These are phyloP conservation scores for Chromoteleia sp. DNA, from an alignment of 2,888 invertebrate genomes.

Conservation along the genomic window DNA sequence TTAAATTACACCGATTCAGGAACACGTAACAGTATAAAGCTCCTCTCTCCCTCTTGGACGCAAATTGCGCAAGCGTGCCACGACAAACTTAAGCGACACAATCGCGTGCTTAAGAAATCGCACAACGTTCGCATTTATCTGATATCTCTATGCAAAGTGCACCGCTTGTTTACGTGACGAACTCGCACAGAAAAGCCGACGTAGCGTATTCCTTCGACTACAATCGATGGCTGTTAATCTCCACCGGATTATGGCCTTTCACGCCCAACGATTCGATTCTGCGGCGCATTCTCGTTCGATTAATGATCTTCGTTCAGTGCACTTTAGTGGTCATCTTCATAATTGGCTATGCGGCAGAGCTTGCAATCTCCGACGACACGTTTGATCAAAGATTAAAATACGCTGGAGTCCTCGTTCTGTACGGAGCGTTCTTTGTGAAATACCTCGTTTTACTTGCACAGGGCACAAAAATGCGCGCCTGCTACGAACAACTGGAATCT, in stretches of 20 bases:
- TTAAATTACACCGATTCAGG: no score
- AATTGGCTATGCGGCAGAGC: background rate
- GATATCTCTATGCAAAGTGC: conserved; percentile 7
- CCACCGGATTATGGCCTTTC: background rate
- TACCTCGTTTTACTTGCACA: background rate
- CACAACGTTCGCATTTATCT: background rate
- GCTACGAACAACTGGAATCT: conserved; percentile 18
- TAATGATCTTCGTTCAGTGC: background rate
- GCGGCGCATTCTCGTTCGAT: background rate
- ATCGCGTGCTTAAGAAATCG: background rate
- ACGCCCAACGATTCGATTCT: background rate
- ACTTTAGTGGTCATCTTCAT: background rate
- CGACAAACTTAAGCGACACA: background rate
- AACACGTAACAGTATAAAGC: no score
- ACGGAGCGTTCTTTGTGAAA: conserved; percentile 1
- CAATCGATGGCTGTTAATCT: background rate
- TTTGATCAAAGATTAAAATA: background rate
- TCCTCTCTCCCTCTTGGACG: no score
- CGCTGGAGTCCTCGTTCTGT: background rate
- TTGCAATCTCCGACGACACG: background rate
- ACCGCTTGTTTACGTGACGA: background rate
- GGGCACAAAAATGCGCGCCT: background rate
- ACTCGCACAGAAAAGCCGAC: conserved; percentile 2
- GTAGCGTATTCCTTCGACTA: background rate
- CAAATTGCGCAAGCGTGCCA: conserved; percentile 6